phyloP scores from a whole-genome alignment of 2,797 vertebrate genomes.

The Gambelia wislizenii region DNA sequence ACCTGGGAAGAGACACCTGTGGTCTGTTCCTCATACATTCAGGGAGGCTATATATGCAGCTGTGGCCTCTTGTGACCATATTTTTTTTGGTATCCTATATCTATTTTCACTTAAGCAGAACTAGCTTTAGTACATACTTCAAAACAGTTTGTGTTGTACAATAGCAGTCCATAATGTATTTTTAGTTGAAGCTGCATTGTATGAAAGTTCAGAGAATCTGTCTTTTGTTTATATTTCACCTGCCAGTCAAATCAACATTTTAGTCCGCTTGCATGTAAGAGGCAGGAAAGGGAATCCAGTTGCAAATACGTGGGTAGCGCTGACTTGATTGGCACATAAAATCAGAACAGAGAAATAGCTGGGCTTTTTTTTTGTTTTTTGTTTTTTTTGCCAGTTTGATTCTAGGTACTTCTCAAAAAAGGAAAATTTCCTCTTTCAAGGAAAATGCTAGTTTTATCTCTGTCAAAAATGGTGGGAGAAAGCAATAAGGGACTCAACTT shows the following conservation, averaged over 20 bases:
- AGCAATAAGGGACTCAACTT: not conserved
- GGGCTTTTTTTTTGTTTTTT: conserved; percentile 39
- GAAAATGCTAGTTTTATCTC: not conserved
- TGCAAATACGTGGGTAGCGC: conserved; percentile 45
- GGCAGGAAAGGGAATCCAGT: conserved; percentile 13
- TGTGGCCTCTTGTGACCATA: not conserved
- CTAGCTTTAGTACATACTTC: conserved; percentile 2
- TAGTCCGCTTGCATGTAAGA: conserved; percentile 51
- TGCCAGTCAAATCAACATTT: conserved; percentile 57
- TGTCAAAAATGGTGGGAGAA: conserved; percentile 22
- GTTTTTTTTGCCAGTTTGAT: conserved; percentile 30
- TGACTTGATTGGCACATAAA: conserved; percentile 53
- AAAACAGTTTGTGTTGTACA: conserved; percentile 34
- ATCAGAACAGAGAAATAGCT: conserved; percentile 53
- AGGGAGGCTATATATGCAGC: not conserved
- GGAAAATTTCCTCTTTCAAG: conserved; percentile 11
- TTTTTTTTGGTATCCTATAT: not conserved
- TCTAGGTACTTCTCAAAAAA: conserved; percentile 23
- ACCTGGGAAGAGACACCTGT: not conserved
- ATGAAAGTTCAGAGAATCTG: conserved; percentile 63
- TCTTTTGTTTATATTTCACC: conserved; percentile 61
- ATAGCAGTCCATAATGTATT: conserved; percentile 18
- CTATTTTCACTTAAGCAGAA: conserved; percentile 36
- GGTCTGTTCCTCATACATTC: not conserved
- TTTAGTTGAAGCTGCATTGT: conserved; percentile 59